phyloP scores from a whole-genome alignment of 2,113 vertebrate species.

The Neolamprologus fasciatus region DNA sequence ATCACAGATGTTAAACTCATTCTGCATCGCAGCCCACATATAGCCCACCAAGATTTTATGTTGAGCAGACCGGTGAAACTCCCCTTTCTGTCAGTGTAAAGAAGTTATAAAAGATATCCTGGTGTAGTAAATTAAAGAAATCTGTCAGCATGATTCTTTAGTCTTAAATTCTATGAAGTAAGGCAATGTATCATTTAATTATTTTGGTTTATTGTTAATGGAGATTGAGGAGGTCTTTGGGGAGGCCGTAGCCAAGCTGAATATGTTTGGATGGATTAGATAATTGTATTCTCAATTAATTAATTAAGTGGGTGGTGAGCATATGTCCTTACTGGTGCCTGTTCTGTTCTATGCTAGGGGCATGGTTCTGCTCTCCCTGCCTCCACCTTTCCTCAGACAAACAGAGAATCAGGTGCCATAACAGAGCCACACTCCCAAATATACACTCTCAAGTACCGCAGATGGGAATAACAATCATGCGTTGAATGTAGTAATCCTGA shows the following conservation, averaged over 20 bases:
- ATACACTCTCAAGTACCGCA: neutral
- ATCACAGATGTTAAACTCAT: neutral
- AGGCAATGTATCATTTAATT: neutral
- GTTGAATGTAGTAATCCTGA: neutral
- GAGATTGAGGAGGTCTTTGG: neutral
- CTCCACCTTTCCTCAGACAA: neutral
- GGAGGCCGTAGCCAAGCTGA: fast-evolving
- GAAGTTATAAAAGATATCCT: neutral
- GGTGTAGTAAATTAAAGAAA: neutral
- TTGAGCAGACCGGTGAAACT: fast-evolving
- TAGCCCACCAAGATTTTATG: neutral
- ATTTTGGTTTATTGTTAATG: neutral
- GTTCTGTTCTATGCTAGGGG: neutral
- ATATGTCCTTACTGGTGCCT: neutral
- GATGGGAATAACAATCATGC: neutral
- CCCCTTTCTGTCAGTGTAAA: neutral
- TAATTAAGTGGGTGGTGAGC: neutral
- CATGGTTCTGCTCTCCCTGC: neutral
- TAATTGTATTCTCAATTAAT: neutral
- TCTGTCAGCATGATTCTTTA: neutral
- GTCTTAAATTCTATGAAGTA: neutral
- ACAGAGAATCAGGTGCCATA: neutral
- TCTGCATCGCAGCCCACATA: neutral
- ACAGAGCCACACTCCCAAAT: neutral
- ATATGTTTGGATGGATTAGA: neutral